Conservation (phyloP, 2,797 vertebrate genomes). For the Amblyopsis hoosieri region DNA sequence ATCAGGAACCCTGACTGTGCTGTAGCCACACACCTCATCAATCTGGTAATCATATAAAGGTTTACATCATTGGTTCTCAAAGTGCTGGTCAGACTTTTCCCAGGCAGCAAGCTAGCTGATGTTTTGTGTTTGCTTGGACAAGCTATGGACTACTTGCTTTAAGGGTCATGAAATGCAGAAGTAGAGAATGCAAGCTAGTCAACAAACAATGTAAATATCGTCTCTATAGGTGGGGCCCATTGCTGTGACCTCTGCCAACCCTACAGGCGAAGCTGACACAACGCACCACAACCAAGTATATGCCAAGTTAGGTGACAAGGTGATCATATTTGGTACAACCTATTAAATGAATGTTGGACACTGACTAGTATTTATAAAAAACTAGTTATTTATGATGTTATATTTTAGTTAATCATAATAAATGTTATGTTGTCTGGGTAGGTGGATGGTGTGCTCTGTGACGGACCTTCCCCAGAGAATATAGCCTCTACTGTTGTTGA, state of each 20-base stretch:
- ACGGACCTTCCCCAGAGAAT: slow-evolving; percentile 89
- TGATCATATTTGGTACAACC: slow-evolving; percentile 43
- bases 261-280: slow-evolving; percentile 90
- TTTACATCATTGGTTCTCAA: background rate
- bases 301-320: slow-evolving; percentile 87
- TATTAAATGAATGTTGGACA: background rate
- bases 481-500: slow-evolving; percentile 92
- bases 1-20: slow-evolving; percentile 88
- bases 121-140: too few species aligned
- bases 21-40: slow-evolving; percentile 87
- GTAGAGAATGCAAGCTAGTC: background rate
- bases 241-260: slow-evolving; percentile 90
- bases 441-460: slow-evolving; percentile 90
- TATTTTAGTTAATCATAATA: background rate
- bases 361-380: too few species aligned
- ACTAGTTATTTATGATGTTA: too few species aligned
- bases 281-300: slow-evolving; percentile 93
- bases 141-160: too few species aligned
- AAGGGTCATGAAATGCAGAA: background rate
- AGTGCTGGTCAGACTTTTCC: too few species aligned
- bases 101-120: too few species aligned
- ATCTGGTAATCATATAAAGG: slow-evolving; percentile 69
- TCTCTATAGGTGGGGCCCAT: slow-evolving; percentile 85
- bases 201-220: background rate
- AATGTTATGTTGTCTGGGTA: slow-evolving; percentile 33